Conservation (phyloP, 2,797 vertebrate genomes). For the Sitta carolinensis region DNA sequence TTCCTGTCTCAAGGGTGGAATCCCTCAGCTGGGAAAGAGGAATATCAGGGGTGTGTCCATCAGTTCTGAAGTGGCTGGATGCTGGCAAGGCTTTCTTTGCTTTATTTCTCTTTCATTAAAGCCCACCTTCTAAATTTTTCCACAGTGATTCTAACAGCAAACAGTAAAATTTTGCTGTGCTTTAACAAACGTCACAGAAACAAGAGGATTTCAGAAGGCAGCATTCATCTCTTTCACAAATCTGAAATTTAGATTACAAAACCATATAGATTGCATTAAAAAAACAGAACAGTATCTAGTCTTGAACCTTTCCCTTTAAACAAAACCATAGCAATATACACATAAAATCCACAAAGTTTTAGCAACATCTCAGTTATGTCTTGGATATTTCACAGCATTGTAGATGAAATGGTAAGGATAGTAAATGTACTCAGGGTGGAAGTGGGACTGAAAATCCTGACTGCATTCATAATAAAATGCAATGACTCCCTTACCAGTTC, state of each 20-base stretch:
- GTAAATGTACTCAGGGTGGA: background rate
- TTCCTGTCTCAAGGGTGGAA: background rate
- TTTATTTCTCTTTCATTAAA: background rate
- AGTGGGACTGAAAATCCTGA: background rate
- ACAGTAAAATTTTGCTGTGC: background rate
- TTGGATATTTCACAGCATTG: background rate
- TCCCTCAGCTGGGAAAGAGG: background rate
- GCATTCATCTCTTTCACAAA: background rate
- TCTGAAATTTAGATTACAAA: background rate
- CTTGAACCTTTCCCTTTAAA: background rate
- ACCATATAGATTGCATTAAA: background rate
- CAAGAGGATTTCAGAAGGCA: background rate
- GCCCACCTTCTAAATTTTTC: background rate
- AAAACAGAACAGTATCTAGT: background rate
- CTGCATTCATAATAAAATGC: background rate
- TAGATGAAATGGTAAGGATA: background rate
- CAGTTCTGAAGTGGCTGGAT: background rate
- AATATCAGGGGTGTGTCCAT: background rate
- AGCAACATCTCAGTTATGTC: background rate
- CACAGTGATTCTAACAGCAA: background rate
- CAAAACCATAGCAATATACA: background rate
- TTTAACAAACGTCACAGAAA: background rate
- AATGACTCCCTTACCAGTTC: background rate
- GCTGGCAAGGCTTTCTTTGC: background rate
- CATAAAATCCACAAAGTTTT: background rate